Base-by-base conservation (phyloP, 2,888 invertebrate genomes). In the Leptinotarsa rubiginosa region DNA sequence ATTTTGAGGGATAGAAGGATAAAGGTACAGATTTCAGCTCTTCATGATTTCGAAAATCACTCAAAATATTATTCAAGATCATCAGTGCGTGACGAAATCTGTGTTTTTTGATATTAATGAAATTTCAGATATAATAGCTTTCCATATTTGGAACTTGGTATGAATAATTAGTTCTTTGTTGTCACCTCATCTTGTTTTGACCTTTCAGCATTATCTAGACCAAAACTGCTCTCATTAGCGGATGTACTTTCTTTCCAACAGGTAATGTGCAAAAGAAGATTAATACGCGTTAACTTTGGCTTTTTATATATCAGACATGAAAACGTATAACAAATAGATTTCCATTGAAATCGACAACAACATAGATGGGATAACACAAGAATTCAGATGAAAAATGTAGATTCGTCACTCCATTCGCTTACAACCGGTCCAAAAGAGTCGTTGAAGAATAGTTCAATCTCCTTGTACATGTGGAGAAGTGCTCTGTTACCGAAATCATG, bases 371-470 rank as follows among this genome's bases (percentile, higher is more conserved):
- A 62, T 62, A 56, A 69, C 50, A 47, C 12, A 64, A 59, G 69
- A 59, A 72, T 69, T 73, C 80, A 82, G 77, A 88, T 87, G 81
- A 88, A 88, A 85, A 88, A 88, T 78, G 86, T 86, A 62, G 87
- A 83, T 66, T 88, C 87, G 69, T 88, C 87, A 71, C 80, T 84
- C 87, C 88, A 88, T 70, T 88, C 87, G 74, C 87, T 87, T 67
- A 86, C 77, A 52, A 84, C 84, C 47, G 88, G 88, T n/a, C 88
- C 94, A 85, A 96, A 95, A 84, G 94, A 94, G 76, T 96, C 94
- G 86, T 95, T 93, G 85, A 96, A 92, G 88, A 96, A 97, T 85
- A 94, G 92, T 87, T 96, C 96, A 91, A 97, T 93, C 13, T 95
- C 93, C 84, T 92, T 92, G 88, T 95, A 95, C 73, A 96, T 91